A percentile compares a stretch with the other conserved stretches of the same genome.
phyloP scores from a whole-genome alignment of 2,797 vertebrate species.

The Dermochelys coriacea region DNA sequence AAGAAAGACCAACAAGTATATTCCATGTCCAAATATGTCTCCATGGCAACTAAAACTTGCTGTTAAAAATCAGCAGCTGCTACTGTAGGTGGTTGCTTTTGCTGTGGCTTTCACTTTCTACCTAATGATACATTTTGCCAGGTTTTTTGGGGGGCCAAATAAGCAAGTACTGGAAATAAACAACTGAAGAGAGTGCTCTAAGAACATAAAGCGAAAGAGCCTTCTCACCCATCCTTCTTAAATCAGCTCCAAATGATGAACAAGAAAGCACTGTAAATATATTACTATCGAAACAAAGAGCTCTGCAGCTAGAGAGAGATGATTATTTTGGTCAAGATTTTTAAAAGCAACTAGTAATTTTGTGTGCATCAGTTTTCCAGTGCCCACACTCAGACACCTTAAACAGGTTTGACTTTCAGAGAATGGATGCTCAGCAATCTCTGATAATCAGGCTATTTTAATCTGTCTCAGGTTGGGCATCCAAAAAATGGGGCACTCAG shows the following conservation, averaged over 20 bases:
- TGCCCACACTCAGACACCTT: neutral
- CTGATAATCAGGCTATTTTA: neutral
- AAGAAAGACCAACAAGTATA: neutral
- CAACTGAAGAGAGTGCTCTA: neutral
- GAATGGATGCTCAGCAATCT: neutral
- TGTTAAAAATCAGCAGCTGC: neutral
- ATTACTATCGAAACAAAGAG: neutral
- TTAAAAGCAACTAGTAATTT: neutral
- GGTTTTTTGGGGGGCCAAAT: neutral
- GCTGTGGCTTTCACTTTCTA: neutral
- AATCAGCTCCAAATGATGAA: neutral
- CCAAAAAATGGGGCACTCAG: neutral
- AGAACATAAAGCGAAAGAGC: neutral
- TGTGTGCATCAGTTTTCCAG: neutral
- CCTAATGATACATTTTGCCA: neutral
- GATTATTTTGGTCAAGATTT: neutral
- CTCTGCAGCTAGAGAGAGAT: neutral
- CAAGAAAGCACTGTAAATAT: neutral
- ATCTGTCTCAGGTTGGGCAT: neutral
- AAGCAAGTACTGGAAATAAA: neutral
- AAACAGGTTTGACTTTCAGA: neutral
- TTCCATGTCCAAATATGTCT: constrained; percentile 8
- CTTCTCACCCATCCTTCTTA: neutral
- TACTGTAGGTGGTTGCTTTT: neutral
- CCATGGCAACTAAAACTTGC: constrained; percentile 52